Base-by-base conservation (phyloP, 2,797 vertebrate species). In the Chanos chanos region DNA sequence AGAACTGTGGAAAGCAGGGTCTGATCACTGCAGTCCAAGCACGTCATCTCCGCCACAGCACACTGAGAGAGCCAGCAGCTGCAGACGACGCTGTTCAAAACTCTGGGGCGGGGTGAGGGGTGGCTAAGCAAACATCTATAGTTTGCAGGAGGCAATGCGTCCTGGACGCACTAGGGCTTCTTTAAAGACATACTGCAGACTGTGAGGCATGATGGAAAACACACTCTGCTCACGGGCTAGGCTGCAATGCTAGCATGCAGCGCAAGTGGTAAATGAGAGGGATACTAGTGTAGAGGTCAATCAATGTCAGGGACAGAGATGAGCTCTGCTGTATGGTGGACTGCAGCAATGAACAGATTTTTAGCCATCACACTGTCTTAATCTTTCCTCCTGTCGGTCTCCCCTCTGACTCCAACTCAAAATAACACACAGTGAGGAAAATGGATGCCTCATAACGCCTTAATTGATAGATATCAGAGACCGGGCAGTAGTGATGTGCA, bases 1-100 rank as follows among this genome's bases (percentile, higher is more conserved):
- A 85, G 83, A 80, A 84, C 74, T 80, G 79, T 71, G 73, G 27
- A 72, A 63, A 72, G 65, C 49, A 48, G 10, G n/a, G 65, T 45
- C 5, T 18, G 4, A 15, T 73, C 70, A 69, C 76, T 50, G 58
- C 66, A 78, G 80, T 75, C 69, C 22, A 45, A 69, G 73, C 69
- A 73, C 59, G 67, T 70, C 44, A 21, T 60, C 44, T 37, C 52
- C 57, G 41, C 33, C 48, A 69, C 69, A 75, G 77, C 70, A 74
- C 68, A 60, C 60, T 51, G 75, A 73, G 64, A 63, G 19, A n/a
- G 52, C 60, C 61, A 58, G 52, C 68, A 22, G 54, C 55, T 58
- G 64, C 71, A 27, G 56, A 18, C 31, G 64, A 67, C 36, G 13
- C 21, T 15, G 21, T n/a, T n/a, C n/a, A n/a, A n/a, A n/a, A n/a